These are phyloP conservation scores for Alaudala cheleensis DNA, from an alignment of 2,113 vertebrate genomes.

Conservation along the genomic window DNA sequence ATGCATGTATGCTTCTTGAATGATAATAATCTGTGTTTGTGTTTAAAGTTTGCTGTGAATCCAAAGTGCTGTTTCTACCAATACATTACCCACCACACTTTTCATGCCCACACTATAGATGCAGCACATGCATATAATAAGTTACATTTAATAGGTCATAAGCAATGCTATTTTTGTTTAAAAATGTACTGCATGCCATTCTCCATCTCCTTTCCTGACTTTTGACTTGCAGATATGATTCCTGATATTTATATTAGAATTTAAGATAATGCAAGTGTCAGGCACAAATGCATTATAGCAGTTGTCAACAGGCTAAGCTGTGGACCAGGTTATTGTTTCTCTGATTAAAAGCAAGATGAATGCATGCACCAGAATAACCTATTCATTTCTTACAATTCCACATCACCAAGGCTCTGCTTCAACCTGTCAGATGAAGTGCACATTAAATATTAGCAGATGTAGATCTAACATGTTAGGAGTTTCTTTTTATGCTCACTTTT, in stretches of 20 bases:
- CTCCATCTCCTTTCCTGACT: background rate
- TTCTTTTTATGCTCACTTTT: background rate
- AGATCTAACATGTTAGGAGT: background rate
- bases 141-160: background rate
- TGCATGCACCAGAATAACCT: background rate
- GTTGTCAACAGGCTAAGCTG: background rate
- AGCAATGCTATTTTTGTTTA: background rate
- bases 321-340: background rate
- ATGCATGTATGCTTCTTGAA: background rate
- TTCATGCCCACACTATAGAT: background rate
- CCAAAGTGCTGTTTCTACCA: background rate
- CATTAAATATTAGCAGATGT: background rate
- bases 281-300: background rate
- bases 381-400: background rate
- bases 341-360: background rate
- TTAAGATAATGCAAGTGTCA: background rate
- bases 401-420: background rate
- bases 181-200: background rate
- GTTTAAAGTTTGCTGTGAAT: background rate
- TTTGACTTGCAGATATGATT: background rate
- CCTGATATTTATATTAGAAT: background rate
- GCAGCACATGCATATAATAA: background rate
- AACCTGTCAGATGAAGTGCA: background rate
- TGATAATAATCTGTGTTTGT: background rate
- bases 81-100: background rate